phyloP scores from a whole-genome alignment of 2,797 vertebrate genomes.

The Acipenser ruthenus region DNA sequence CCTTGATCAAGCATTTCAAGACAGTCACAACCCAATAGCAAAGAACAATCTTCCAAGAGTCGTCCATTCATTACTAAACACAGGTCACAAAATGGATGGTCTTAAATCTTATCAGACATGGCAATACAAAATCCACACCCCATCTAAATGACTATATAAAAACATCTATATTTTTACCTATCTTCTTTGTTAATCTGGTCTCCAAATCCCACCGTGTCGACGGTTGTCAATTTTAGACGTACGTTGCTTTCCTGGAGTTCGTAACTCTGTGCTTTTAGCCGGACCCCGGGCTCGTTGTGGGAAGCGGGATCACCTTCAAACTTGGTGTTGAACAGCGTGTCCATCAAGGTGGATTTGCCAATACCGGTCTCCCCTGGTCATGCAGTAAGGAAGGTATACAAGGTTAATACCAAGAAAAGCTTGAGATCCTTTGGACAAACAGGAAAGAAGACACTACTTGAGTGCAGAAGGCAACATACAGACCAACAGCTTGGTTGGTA shows the following conservation, averaged over 20 bases:
- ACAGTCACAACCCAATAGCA: no score
- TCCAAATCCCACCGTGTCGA: constrained; percentile 36
- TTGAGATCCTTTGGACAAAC: no score
- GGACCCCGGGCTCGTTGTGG: constrained; percentile 64
- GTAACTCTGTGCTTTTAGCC: constrained; percentile 68
- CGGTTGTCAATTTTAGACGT: constrained; percentile 66
- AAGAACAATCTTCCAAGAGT: no score
- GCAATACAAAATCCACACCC: no score
- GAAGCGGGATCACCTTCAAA: constrained; percentile 67
- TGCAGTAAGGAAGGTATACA: constrained; percentile 8
- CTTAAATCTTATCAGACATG: no score
- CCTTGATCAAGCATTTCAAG: no score
- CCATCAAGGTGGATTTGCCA: constrained; percentile 69
- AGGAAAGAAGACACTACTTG: no score
- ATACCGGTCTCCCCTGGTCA: constrained; percentile 66
- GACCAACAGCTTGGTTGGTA: no score
- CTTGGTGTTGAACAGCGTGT: constrained; percentile 71
- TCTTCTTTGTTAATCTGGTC: constrained; percentile 73
- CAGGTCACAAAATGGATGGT: no score
- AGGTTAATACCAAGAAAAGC: background rate
- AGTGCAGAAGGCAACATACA: no score
- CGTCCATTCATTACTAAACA: no score
- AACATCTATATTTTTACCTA: constrained; percentile 43
- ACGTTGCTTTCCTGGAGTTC: constrained; percentile 73
- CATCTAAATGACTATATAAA: background rate